Conservation (phyloP, 2,113 vertebrate species). For the Reinhardtius hippoglossoides region DNA sequence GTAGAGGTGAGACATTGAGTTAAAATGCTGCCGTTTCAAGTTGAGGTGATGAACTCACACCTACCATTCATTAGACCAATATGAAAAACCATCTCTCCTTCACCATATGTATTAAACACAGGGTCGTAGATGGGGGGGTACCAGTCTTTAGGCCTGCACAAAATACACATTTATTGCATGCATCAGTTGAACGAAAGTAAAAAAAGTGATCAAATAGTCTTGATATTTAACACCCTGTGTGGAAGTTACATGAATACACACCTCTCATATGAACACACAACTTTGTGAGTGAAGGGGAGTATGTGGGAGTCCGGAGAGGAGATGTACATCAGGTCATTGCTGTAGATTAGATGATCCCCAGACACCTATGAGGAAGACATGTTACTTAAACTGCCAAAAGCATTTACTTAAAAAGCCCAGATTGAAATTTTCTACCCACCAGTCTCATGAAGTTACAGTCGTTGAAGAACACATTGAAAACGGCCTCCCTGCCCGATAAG, state of each 20-base stretch:
- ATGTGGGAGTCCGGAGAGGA: slow-evolving; percentile 31
- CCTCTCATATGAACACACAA: slow-evolving; percentile 75
- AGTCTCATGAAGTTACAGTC: slow-evolving; percentile 72
- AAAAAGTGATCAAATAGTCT: not conserved
- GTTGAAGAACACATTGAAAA: slow-evolving; percentile 62
- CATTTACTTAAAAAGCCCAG: fast-evolving
- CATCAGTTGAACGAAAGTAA: too few species aligned
- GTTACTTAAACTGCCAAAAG: not conserved
- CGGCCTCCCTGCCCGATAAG: slow-evolving; percentile 25
- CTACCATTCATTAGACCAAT: slow-evolving; percentile 79
- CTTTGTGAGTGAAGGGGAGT: slow-evolving; percentile 33
- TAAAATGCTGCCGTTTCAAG: not conserved
- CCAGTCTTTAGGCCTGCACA: slow-evolving; percentile 68
- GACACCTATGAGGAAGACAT: slow-evolving; percentile 61
- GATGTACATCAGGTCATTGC: slow-evolving; percentile 65
- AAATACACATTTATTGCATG: not conserved
- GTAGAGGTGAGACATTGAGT: fast-evolving
- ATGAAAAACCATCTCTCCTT: slow-evolving; percentile 67
- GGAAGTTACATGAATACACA: not conserved
- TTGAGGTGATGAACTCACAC: slow-evolving; percentile 8
- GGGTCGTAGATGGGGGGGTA: slow-evolving; percentile 58
- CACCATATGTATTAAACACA: slow-evolving; percentile 54
- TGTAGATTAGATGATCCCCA: slow-evolving; percentile 56
- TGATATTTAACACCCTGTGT: too few species aligned
- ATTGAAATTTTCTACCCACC: slow-evolving; percentile 33